Percentiles rank a stretch among this genome's conserved stretches.
phyloP scores from a whole-genome alignment of 2,797 vertebrate genomes.

The Discoglossus pictus region DNA sequence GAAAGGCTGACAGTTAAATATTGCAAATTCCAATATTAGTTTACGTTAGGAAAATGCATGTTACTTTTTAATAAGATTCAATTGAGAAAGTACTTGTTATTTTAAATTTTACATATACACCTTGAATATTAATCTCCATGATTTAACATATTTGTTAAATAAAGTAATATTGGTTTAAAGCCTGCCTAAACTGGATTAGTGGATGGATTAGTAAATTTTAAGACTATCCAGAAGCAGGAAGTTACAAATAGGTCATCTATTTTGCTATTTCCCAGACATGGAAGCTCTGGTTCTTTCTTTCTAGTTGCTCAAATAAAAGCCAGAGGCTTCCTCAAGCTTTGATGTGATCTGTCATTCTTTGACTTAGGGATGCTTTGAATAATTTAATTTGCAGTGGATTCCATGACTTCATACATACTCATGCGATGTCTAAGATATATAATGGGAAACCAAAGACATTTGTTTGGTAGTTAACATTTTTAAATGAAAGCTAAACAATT shows the following conservation, averaged over 20 bases:
- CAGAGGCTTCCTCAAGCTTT: conserved; percentile 11
- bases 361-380: conserved; percentile 20
- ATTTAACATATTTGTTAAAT: too few species aligned
- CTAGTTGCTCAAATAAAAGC: conserved; percentile 7
- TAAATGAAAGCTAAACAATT: not conserved
- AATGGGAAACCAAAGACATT: conserved; percentile 14
- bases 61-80: too few species aligned
- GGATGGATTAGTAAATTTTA: too few species aligned
- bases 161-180: too few species aligned
- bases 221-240: too few species aligned
- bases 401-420: conserved; percentile 22
- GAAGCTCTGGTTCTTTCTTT: not conserved
- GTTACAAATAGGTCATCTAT: conserved; percentile 9
- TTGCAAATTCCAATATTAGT: too few species aligned
- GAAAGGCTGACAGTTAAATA: too few species aligned
- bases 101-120: too few species aligned
- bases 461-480: not conserved
- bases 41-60: too few species aligned
- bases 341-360: conserved; percentile 18
- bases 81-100: too few species aligned
- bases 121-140: too few species aligned
- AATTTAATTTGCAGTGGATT: conserved; percentile 5
- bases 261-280: conserved; percentile 14
- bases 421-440: conserved; percentile 3
- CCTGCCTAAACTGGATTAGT: too few species aligned